These are phyloP conservation scores for Hydractinia echinata DNA, from an alignment of 30 jellyfish, hydroid and myxozoan species.

Conservation along the genomic window DNA sequence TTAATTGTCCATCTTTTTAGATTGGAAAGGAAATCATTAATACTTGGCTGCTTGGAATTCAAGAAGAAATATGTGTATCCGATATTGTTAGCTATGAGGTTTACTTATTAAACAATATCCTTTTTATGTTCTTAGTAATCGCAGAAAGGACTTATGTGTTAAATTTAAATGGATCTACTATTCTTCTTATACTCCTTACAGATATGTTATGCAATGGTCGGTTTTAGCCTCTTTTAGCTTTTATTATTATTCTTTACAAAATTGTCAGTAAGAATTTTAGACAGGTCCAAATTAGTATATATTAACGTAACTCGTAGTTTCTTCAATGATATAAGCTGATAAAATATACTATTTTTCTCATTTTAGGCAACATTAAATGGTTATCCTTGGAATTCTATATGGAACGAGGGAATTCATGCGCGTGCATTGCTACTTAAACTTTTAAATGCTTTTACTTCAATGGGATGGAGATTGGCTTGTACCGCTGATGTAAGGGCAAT, in stretches of 20 bases:
- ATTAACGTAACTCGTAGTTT: too few relatives aligned
- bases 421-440: constrained; percentile 47
- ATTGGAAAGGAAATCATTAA: constrained; percentile 33
- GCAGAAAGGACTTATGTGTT: too few relatives aligned
- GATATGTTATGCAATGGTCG: too few relatives aligned
- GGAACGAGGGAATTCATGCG: constrained; percentile 70
- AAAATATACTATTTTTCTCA: not conserved
- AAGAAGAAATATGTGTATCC: constrained; percentile 24
- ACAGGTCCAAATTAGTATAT: too few relatives aligned
- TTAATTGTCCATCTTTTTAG: not conserved
- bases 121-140: too few relatives aligned
- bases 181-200: too few relatives aligned
- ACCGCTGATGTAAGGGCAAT: constrained; percentile 81
- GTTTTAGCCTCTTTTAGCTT: too few relatives aligned
- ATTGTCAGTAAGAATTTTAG: too few relatives aligned
- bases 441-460: constrained; percentile 17
- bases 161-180: too few relatives aligned
- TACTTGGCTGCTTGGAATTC: constrained; percentile 53
- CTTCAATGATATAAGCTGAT: too few relatives aligned
- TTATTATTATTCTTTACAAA: too few relatives aligned
- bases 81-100: not conserved
- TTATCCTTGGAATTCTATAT: constrained; percentile 58
- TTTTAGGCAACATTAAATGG: constrained; percentile 51
- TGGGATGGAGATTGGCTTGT: constrained; percentile 64
- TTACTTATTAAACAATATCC: too few relatives aligned